Conservation (phyloP, 2,888 invertebrate genomes). For the Pseudolycoriella hygida region DNA sequence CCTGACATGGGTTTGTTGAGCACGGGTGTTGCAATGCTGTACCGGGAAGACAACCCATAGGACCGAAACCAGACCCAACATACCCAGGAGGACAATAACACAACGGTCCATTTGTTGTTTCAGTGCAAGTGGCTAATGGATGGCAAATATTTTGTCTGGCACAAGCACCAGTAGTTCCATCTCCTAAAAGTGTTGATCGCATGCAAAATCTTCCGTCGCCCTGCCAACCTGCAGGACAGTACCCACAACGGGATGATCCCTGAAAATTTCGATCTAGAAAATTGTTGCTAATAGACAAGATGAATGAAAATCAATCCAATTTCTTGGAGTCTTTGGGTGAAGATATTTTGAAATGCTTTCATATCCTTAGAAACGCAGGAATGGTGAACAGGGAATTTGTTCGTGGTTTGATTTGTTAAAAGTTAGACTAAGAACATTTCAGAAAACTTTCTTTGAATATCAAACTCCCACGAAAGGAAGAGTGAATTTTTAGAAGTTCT, state of each 20-base stretch:
- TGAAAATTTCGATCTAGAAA: slow-evolving; percentile 20
- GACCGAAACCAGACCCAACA: neutral
- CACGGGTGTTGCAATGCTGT: slow-evolving; percentile 39
- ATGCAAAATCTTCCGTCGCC: slow-evolving; percentile 1
- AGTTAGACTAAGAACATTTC: too few species aligned
- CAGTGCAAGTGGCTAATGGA: neutral
- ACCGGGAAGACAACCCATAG: slow-evolving; percentile 14
- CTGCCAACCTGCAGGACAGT: slow-evolving; percentile 69
- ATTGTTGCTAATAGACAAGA: too few species aligned
- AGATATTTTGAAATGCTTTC: too few species aligned
- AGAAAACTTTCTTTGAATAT: too few species aligned
- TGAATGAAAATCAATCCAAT: too few species aligned
- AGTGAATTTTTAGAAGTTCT: too few species aligned
- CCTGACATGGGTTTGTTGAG: slow-evolving; percentile 46
- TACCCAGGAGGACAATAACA: slow-evolving; percentile 3
- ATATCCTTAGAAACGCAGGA: too few species aligned
- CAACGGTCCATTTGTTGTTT: neutral
- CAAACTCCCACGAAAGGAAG: too few species aligned
- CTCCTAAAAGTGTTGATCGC: neutral
- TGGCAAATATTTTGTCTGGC: neutral
- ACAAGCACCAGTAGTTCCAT: neutral
- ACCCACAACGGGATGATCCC: slow-evolving; percentile 74
- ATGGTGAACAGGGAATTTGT: too few species aligned
- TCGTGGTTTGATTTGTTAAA: too few species aligned
- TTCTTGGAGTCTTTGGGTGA: too few species aligned